Conservation (phyloP, 2,888 invertebrate genomes). For the Galeopsomyia nigrocyanea region DNA sequence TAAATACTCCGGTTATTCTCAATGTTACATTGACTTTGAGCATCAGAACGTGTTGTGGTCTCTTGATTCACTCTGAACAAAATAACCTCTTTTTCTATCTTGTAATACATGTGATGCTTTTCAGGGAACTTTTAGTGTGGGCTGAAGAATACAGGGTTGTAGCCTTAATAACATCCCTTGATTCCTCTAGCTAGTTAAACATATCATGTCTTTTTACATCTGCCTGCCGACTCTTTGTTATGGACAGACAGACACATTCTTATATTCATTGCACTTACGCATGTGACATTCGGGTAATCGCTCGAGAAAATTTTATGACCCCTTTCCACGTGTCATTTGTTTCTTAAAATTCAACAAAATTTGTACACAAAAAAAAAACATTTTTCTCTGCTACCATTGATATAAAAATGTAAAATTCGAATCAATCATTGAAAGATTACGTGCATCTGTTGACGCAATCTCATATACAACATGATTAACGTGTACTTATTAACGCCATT, state of each 20-base stretch:
- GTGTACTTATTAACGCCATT: conserved; percentile 38
- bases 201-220: conserved; percentile 12
- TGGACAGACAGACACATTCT: conserved; percentile 36
- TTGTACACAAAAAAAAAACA: too few species aligned
- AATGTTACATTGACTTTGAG: too few species aligned
- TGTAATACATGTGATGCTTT: conserved; percentile 4
- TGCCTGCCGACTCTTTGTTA: conserved; percentile 29
- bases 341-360: too few species aligned
- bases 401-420: too few species aligned
- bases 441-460: background rate
- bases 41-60: too few species aligned
- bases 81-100: background rate
- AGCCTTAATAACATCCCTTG: conserved; percentile 21
- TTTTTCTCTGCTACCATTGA: too few species aligned
- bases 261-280: conserved; percentile 11
- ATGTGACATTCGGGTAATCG: background rate
- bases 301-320: background rate
- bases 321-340: too few species aligned
- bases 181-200: conserved; percentile 1
- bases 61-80: background rate
- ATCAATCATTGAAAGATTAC: too few species aligned
- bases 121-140: background rate
- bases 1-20: too few species aligned
- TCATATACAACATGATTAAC: conserved; percentile 15
- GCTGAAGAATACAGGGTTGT: conserved; percentile 27